A percentile compares a stretch with the other conserved stretches of the same genome.
Conservation (phyloP, 2,888 invertebrate genomes). For the Cephus rjabovi region DNA sequence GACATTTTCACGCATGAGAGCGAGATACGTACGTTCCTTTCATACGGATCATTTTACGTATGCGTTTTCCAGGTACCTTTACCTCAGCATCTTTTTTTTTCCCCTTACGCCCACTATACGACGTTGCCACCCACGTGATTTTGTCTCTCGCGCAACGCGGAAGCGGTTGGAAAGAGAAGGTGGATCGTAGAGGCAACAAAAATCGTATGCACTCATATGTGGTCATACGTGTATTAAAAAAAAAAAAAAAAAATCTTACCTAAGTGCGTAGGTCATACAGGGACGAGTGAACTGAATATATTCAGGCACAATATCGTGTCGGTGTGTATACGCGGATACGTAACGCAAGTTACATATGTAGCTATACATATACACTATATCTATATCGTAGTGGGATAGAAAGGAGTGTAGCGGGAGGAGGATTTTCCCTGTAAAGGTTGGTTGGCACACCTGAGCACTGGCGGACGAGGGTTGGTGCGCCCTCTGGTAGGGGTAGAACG, state of each 20-base stretch:
- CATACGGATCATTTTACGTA: neutral
- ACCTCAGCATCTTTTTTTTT: neutral
- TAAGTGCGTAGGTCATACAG: neutral
- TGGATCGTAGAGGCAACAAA: neutral
- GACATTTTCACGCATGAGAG: neutral
- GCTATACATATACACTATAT: neutral
- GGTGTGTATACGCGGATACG: neutral
- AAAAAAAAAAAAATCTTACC: neutral
- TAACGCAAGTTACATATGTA: neutral
- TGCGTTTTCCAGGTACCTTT: neutral
- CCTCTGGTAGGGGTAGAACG: slow-evolving; percentile 16
- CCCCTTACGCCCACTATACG: neutral
- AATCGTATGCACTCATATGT: neutral
- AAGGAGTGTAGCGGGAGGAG: neutral
- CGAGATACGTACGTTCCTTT: neutral
- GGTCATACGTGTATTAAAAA: neutral
- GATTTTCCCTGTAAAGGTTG: neutral
- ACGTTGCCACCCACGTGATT: neutral
- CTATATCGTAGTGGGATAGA: neutral
- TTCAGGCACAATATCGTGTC: neutral
- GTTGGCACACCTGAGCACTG: slow-evolving; percentile 27
- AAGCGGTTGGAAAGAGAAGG: neutral
- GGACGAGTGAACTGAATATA: neutral
- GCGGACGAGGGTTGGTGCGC: slow-evolving; percentile 9
- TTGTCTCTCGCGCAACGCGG: neutral